Conservation (phyloP, 2,797 vertebrate genomes). For the Acrossocheilus fasciatus region DNA sequence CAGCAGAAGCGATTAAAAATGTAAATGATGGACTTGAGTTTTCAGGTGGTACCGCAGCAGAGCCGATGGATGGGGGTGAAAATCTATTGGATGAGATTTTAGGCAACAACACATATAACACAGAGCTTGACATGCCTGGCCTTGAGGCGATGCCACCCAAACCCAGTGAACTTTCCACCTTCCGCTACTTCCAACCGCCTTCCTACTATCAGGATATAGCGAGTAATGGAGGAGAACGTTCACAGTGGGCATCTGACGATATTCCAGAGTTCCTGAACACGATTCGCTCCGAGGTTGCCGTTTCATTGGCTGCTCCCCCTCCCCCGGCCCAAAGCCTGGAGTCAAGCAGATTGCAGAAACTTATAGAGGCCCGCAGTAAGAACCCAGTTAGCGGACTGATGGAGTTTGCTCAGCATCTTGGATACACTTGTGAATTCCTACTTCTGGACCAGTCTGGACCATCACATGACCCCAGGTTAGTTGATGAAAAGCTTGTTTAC, state of each 20-base stretch:
- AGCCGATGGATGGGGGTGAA: conserved; percentile 23
- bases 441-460: conserved; percentile 93
- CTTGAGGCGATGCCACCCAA: conserved; percentile 19
- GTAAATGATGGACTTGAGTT: not conserved
- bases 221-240: conserved; percentile 54
- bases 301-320: conserved; percentile 81
- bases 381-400: conserved; percentile 94
- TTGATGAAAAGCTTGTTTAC: conserved; percentile 13
- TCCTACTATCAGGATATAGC: conserved; percentile 58
- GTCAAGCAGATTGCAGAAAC: conserved; percentile 77
- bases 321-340: conserved; percentile 76
- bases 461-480: conserved; percentile 93
- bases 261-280: conserved; percentile 89
- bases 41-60: not conserved
- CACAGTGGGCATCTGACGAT: conserved; percentile 89
- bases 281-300: conserved; percentile 80
- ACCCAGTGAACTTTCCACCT: conserved; percentile 18
- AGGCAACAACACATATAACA: not conserved
- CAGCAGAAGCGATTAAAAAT: not conserved
- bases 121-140: conserved; percentile 36
- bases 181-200: not conserved
- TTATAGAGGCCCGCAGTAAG: conserved; percentile 89
- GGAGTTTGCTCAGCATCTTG: conserved; percentile 90
- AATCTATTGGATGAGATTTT: conserved; percentile 17
- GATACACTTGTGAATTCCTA: conserved; percentile 89